Base-by-base conservation (phyloP, 2,888 invertebrate genomes). In the Lysandra coridon region DNA sequence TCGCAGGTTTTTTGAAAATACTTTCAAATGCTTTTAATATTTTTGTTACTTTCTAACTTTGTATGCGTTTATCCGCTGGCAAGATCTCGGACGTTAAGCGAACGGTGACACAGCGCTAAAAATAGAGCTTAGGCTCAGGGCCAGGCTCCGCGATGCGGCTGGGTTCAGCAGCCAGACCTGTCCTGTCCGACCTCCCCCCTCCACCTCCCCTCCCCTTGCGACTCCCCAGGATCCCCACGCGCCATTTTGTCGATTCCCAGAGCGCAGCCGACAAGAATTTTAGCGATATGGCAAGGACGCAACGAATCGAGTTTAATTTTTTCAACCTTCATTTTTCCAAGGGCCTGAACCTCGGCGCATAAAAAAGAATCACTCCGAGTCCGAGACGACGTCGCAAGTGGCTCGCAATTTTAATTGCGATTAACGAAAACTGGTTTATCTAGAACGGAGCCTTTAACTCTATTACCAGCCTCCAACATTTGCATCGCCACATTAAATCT, bases 91-190 rank as follows among this genome's bases (percentile, higher is more conserved):
- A 85, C 86, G 86, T 86, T 81, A 85, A 86, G 89, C 88, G 89
- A 88, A 87, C 88, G 90, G 91, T 93, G 94, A 93, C 93, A 92
- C 93, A 92, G 89, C 91, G 92, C 94, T 94, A 94, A 91, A 95
- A 94, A 94, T 94, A 94, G 93, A 91, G 90, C 86, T 87, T 83
- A 85, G 83, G 84, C 86, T 86, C 85, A 84, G 83, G 86, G 86
- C 88, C 88, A 87, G 87, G 87, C 86, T 85, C 82, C 83, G 84
- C 84, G 87, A 85, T 86, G 87, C 87, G 85, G 85, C 85, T 85
- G 86, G 84, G 82, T 83, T 82, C 82, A 82, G 81, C 81, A 82
- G 81, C 82, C 83, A 82, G 84, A 83, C 84, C 84, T 83, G 84
- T 85, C 84, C 84, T 83, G 87, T 83, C 85, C 85, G 86, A 82